Base-by-base conservation (phyloP, 2,797 vertebrate species). In the Epinephelus coioides region DNA sequence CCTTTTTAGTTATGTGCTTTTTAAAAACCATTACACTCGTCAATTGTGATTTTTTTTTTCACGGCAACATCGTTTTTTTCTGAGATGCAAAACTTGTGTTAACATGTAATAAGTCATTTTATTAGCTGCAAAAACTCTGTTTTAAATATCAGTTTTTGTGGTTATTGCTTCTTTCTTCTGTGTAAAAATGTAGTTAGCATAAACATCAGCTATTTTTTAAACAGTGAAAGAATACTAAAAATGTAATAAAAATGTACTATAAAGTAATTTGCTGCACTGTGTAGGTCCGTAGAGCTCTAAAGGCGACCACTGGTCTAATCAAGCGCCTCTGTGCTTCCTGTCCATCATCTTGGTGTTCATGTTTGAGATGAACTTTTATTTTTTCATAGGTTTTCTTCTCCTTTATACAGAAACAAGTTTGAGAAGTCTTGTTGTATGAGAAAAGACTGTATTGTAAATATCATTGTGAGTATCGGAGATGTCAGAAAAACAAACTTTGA, bases 331-430 rank as follows among this genome's bases (percentile, higher is more conserved):
- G 25, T 65, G 17, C 34, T 59, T 67, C 5, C 17, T 59, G 63
- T 14, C 2, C 43, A 18, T 81, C 53, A 59, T 57, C 17, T 47
- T 47, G 9, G 6, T 81, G 59, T 44, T 44, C 53, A 76, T 80
- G 44, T 81, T 60, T 59, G 11, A 61, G 47, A 63, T 70, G 7
- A 11, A 0, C 43, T 73, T 75, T 85, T 78, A 59, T 74, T 83
- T 74, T 64, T 54, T 13, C 30, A 40, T 43, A 8, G 18, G 4
- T 17, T 62, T 66, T 65, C 7, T 56, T 74, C 19, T 47, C 25
- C 14, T 70, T 49, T 49, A 7, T 0, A 49, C 18, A 49, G 17
- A 17, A 49, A 49, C 47, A 8, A 49, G 17, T 49, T 18, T 8
- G 17, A 49, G 6, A 49, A 49, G 47, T 47, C 12, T 17, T 17